A percentile compares a stretch with the other conserved stretches of the same genome.
Conservation (phyloP, 1,140 invertebrate species). For the Drosophila repletoides region DNA sequence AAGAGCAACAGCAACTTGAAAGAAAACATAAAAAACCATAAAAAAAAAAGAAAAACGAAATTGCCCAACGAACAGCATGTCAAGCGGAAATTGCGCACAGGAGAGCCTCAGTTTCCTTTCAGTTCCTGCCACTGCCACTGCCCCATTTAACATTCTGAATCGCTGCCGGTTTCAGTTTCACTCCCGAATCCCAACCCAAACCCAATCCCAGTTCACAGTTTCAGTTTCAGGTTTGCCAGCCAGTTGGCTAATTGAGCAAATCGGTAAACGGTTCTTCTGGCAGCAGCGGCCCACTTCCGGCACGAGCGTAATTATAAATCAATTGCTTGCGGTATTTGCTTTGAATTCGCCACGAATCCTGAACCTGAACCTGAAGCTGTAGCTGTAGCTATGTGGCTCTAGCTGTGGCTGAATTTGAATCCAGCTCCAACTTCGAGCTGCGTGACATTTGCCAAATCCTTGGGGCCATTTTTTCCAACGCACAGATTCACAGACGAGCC, state of each 20-base stretch:
- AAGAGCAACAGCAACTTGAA: too few species aligned
- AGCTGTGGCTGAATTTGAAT: background rate
- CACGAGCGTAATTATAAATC: slow-evolving; percentile 70
- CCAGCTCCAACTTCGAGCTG: slow-evolving; percentile 41
- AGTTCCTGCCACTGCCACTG: too few species aligned
- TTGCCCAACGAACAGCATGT: slow-evolving; percentile 44
- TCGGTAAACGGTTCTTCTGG: slow-evolving; percentile 47
- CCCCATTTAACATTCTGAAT: slow-evolving; percentile 25
- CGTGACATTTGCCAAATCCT: slow-evolving; percentile 72
- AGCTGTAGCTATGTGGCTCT: background rate
- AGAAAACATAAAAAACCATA: slow-evolving; percentile 32
- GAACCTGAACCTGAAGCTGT: background rate
- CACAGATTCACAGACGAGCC: background rate
- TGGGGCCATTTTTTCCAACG: slow-evolving; percentile 14
- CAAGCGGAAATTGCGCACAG: slow-evolving; percentile 55
- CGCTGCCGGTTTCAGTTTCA: slow-evolving; percentile 19
- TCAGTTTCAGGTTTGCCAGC: slow-evolving; percentile 46
- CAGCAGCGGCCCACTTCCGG: slow-evolving; percentile 44
- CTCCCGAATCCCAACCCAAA: background rate
- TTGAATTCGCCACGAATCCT: slow-evolving; percentile 21
- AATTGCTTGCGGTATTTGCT: slow-evolving; percentile 58
- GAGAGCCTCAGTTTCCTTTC: background rate
- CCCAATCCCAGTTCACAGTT: slow-evolving; percentile 10
- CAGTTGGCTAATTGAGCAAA: slow-evolving; percentile 68
- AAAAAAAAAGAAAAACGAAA: slow-evolving; percentile 28